Base-by-base conservation (phyloP, 2,113 vertebrate species). In the Grantiella picta region DNA sequence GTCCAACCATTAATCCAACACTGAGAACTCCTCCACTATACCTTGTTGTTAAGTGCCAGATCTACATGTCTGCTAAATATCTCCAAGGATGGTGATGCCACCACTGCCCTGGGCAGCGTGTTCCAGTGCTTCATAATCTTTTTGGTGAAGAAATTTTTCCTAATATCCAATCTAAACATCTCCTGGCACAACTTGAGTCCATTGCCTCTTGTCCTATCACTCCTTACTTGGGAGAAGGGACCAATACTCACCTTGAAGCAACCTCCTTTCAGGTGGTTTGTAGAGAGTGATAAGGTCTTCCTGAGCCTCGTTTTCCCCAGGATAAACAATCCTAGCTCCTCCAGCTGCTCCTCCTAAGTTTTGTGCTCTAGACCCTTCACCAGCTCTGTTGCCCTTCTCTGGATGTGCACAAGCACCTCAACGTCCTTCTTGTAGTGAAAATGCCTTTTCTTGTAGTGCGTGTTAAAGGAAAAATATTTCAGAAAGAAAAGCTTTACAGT, bases 191-290 rank as follows among this genome's bases (percentile, higher is more conserved):
- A 15, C n/a, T 60, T 65, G 29, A 85, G 23, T 44, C 12, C 4
- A 0, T 60, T 85, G n/a, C 6, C 5, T n/a, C 5, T 60, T 7
- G 0, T 65, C 44, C 15, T 81, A 10, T 53, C 1, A 0, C 9
- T n/a, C 36, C 7, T 64, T 36, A n/a, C 33, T 5, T 78, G 33
- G n/a, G 45, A 76, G 18, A 80, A 56, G 40, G 56, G 21, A 64
- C 10, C 0, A 1, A 15, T 4, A 5, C 3, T 1, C 20, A 38
- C 23, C 33, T 38, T 0, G 0, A 11, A 56, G 12, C 15, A 69
- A 1, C 8, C n/a, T 81, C 8, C 38, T 77, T 68, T 10, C 35
- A 45, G n/a, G 59, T 4, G n/a, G 5, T 7, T 7, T 40, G 9
- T 63, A 38, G 10, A 50, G 19, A 31, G 3, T 2, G 1, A 36